A percentile compares a stretch with the other conserved stretches of the same genome.
Evolutionary conservation across 2,113 vertebrate species (phyloP).

Genomic region (Esox niger): DNA sequence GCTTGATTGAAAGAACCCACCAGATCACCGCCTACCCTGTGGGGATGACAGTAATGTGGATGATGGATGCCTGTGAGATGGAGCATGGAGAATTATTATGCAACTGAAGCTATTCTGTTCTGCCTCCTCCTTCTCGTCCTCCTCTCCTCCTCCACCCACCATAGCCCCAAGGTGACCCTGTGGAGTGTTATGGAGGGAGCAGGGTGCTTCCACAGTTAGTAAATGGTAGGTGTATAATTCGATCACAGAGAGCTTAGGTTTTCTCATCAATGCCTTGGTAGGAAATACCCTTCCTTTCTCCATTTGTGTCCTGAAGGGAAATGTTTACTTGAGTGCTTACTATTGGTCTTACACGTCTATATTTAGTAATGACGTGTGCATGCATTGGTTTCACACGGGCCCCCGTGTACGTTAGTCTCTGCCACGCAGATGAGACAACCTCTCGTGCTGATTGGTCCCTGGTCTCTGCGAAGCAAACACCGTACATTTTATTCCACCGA

Average conservation of each 20-base stretch:
- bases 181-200: not conserved
- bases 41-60: constrained; percentile 21
- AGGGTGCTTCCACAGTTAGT: not conserved
- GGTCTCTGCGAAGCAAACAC: not conserved
- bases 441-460: not conserved
- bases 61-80: constrained; percentile 15
- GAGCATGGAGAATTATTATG: not conserved
- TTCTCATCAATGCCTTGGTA: not conserved
- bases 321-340: no score
- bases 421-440: not conserved
- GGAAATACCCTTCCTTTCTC: not conserved
- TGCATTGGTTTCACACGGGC: constrained; percentile 1
- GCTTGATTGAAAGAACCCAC: no score
- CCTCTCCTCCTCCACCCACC: not conserved
- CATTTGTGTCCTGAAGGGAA: not conserved
- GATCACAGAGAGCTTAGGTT: not conserved
- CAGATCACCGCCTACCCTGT: constrained; percentile 1
- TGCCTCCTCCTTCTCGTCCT: not conserved
- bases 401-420: not conserved
- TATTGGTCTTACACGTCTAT: no score
- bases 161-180: constrained; percentile 1
- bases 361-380: not conserved
- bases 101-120: not conserved
- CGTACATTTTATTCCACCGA: not conserved
- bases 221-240: not conserved